A percentile compares a stretch with the other conserved stretches of the same genome.
phyloP scores from a whole-genome alignment of 2,888 invertebrate genomes.

The Drosophila algonquin region DNA sequence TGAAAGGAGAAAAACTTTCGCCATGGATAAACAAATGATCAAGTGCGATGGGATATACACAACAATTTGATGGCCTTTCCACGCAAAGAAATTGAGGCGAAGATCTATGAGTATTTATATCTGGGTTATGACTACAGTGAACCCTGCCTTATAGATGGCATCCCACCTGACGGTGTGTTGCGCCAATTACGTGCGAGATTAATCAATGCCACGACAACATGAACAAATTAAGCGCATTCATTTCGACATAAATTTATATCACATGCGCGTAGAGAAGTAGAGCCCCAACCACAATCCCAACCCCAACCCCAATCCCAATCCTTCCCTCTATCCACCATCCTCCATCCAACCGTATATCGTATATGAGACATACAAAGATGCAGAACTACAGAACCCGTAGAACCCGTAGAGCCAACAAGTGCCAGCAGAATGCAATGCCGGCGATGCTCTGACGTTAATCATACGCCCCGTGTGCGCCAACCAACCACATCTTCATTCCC shows the following conservation, averaged over 20 bases:
- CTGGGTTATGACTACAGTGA: constrained; percentile 13
- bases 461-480: constrained; percentile 69
- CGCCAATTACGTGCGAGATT: constrained; percentile 74
- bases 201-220: constrained; percentile 76
- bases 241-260: constrained; percentile 73
- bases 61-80: constrained; percentile 46
- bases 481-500: neutral
- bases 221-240: constrained; percentile 69
- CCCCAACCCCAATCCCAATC: neutral
- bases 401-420: constrained; percentile 62
- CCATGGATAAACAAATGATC: constrained; percentile 47
- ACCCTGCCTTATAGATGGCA: neutral
- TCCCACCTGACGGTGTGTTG: constrained; percentile 34
- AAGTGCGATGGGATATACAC: constrained; percentile 54
- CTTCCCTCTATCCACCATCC: no score
- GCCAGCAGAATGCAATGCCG: constrained; percentile 48
- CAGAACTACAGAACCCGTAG: constrained; percentile 6
- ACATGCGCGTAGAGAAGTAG: constrained; percentile 31
- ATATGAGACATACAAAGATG: neutral
- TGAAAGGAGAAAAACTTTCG: constrained; percentile 16
- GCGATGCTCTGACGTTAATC: constrained; percentile 70
- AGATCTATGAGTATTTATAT: neutral
- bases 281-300: neutral
- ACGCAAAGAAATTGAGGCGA: neutral
- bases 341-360: neutral